Base-by-base conservation (phyloP, 2,113 vertebrate species). In the Trichechus manatus region DNA sequence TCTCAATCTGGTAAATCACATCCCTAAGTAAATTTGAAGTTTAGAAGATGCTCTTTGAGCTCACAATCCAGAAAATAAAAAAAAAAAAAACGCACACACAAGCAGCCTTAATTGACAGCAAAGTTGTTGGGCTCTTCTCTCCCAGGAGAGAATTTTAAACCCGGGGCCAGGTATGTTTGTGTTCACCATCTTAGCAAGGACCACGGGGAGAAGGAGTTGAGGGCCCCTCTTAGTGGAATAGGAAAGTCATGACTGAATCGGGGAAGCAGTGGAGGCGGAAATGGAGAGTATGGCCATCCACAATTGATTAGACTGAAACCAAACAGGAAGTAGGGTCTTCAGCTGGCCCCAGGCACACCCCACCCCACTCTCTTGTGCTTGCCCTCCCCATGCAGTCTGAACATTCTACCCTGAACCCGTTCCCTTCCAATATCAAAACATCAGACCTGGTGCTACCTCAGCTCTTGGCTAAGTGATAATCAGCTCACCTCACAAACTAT, bases 41-140 rank as follows among this genome's bases (percentile, higher is more conserved):
- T 87, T 84, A 82, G 82, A 93, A 90, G 80, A 53, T 84, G 42
- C 84, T 63, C 59, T 56, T 59, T 70, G 68, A 77, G 78, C 77
- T 84, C 66, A 36, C 70, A 68, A 68, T 70, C 61, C 85, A 56
- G 36, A 80, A 92, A 89, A 77, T 33, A 15, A 5, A 4, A 3
- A 74, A 23, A 47, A 33, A 75, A n/a, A 63, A 10, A 72, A 36
- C n/a, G 1, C 6, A 6, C 4, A 56, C 20, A 14, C 1, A 29
- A 42, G 25, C 29, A 44, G 31, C 22, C 14, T 95, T 70, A 4
- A 3, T 29, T 29, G 77, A 20, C 27, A 70, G 22, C 19, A 6
- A 2, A 14, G 3, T 75, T 27, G 5, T 3, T 84, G 42, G n/a
- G 25, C 42, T 27, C 2, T 1, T 22, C 44, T 68, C 14, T 63